Percentiles rank a stretch among this genome's conserved stretches.
Evolutionary conservation across 2,797 vertebrate genomes (phyloP).

Genomic region (Synaphobranchus kaupii): DNA sequence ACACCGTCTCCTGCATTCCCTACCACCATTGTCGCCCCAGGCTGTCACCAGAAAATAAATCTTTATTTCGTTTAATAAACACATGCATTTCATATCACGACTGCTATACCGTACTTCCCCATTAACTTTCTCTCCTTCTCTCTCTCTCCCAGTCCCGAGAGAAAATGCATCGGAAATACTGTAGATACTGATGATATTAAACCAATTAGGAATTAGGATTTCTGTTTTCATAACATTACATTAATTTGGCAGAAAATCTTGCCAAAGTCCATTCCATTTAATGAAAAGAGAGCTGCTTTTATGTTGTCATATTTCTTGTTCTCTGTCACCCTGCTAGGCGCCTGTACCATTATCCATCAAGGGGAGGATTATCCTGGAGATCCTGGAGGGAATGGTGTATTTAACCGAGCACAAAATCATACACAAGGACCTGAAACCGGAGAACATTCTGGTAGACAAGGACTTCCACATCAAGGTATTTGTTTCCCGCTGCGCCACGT

Average conservation of each 20-base stretch:
- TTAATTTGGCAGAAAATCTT: background rate
- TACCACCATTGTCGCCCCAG: background rate
- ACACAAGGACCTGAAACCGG: constrained; percentile 96
- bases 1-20: too few species aligned
- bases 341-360: constrained; percentile 83
- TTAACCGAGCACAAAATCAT: constrained; percentile 79
- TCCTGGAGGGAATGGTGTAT: constrained; percentile 92
- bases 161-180: background rate
- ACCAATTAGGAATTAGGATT: background rate
- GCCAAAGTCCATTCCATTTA: background rate
- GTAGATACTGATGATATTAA: background rate
- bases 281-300: background rate
- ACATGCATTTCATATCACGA: background rate
- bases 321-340: constrained; percentile 65
- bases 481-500: constrained; percentile 50
- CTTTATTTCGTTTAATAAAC: background rate
- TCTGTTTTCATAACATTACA: background rate
- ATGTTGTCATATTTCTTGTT: background rate
- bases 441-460: constrained; percentile 89
- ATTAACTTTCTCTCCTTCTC: background rate
- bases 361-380: constrained; percentile 86
- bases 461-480: constrained; percentile 94
- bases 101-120: background rate
- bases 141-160: background rate
- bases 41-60: background rate